Conservation (phyloP, 1,140 invertebrate species). For the Diachasma alloeum region DNA sequence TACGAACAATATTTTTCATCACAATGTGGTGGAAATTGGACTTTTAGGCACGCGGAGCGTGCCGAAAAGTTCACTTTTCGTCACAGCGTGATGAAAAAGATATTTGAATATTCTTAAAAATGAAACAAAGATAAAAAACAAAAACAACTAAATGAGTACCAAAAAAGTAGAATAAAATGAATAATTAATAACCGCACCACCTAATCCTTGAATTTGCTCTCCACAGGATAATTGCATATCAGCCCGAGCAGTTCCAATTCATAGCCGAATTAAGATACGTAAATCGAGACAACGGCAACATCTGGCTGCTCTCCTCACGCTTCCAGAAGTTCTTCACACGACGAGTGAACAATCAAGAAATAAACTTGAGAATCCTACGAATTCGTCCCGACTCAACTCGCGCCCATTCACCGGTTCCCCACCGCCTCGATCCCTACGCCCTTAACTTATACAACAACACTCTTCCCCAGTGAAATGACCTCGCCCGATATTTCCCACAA, state of each 20-base stretch:
- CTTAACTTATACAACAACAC: slow-evolving; percentile 45
- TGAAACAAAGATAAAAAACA: no score
- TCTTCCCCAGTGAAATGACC: neutral
- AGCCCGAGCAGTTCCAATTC: slow-evolving; percentile 76
- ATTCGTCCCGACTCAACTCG: slow-evolving; percentile 45
- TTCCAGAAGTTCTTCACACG: slow-evolving; percentile 81
- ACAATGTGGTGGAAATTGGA: no score
- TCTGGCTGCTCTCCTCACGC: slow-evolving; percentile 76
- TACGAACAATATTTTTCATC: no score
- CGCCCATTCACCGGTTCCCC: neutral
- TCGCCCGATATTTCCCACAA: neutral
- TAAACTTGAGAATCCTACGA: slow-evolving; percentile 72
- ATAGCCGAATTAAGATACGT: slow-evolving; percentile 75
- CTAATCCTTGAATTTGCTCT: no score
- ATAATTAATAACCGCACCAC: no score
- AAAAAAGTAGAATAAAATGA: no score
- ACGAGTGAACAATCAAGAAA: slow-evolving; percentile 67
- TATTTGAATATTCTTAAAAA: no score
- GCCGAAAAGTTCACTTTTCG: no score
- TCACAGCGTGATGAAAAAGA: no score
- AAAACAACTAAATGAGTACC: no score
- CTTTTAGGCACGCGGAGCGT: no score
- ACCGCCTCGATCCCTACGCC: slow-evolving; percentile 24
- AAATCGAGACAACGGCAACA: slow-evolving; percentile 70
- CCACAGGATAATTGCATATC: slow-evolving; percentile 73